These are phyloP conservation scores for Molossus alvarezi DNA, from an alignment of 2,797 vertebrate species.

Conservation along the genomic window DNA sequence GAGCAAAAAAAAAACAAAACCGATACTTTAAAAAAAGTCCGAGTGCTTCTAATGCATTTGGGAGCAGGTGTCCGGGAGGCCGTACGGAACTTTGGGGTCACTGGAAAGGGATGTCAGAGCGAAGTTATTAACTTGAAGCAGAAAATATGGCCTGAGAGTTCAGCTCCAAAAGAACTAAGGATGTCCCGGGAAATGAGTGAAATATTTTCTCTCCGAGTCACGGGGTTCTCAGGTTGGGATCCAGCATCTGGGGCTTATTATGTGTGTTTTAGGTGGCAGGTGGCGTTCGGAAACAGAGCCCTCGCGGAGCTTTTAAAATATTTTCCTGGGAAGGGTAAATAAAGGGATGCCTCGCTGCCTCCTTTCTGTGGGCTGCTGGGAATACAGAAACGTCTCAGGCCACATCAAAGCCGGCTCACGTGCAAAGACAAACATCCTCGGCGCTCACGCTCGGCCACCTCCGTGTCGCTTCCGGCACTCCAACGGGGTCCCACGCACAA, in stretches of 20 bases:
- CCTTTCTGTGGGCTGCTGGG: constrained; percentile 83
- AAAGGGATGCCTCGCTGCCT: constrained; percentile 86
- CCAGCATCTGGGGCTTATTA: constrained; percentile 96
- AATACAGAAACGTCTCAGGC: constrained; percentile 87
- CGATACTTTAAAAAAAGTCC: constrained; percentile 87
- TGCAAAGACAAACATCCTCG: constrained; percentile 84
- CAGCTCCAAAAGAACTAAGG: constrained; percentile 94
- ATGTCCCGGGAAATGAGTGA: constrained; percentile 93
- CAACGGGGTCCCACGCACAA: constrained; percentile 4
- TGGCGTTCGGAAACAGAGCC: constrained; percentile 90
- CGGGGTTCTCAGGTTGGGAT: constrained; percentile 94
- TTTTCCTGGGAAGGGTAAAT: constrained; percentile 88
- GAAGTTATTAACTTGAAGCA: constrained; percentile 91
- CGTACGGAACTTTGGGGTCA: constrained; percentile 89
- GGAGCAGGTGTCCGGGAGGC: constrained; percentile 92
- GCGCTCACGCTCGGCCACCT: constrained; percentile 68
- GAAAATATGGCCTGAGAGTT: constrained; percentile 90
- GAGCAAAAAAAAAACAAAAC: constrained; percentile 82
- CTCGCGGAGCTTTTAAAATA: constrained; percentile 90
- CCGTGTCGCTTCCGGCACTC: constrained; percentile 67
- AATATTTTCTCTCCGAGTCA: constrained; percentile 92
- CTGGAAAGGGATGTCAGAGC: constrained; percentile 88
- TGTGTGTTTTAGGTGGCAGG: constrained; percentile 90
- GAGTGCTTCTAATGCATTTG: constrained; percentile 89
- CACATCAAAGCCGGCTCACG: constrained; percentile 86